Conservation (phyloP, 2,888 invertebrate genomes). For the Isoperla grammatica region DNA sequence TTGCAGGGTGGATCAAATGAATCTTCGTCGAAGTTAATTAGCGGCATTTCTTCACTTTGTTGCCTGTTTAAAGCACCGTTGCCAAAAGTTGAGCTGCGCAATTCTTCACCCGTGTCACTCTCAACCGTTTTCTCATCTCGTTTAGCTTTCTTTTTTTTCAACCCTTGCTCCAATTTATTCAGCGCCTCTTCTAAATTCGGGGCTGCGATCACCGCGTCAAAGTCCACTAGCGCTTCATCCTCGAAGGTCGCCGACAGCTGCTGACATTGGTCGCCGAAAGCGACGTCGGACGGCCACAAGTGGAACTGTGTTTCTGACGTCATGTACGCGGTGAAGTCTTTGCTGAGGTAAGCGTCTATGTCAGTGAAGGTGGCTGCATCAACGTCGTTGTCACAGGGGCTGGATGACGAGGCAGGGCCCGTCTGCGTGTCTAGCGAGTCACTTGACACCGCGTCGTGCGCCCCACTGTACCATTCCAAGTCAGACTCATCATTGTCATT, state of each 20-base stretch:
- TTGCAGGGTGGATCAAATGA: no score
- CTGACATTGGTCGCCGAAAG: constrained; percentile 17
- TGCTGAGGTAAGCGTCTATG: constrained; percentile 20
- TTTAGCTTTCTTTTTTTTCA: constrained; percentile 12
- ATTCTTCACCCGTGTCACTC: no score
- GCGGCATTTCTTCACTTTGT: no score
- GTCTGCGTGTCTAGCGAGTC: not conserved
- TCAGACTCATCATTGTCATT: no score
- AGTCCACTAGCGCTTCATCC: constrained; percentile 39
- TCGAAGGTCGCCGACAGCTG: not conserved
- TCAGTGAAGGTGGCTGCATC: constrained; percentile 15
- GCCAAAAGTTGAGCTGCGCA: no score
- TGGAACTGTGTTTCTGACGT: constrained; percentile 21
- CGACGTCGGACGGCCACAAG: constrained; percentile 24
- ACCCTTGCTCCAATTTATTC: constrained; percentile 28
- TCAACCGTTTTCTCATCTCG: no score
- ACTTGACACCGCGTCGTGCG: no score
- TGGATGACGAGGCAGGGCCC: constrained; percentile 6
- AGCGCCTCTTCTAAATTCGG: constrained; percentile 34
- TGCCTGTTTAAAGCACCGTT: no score
- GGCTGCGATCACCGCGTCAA: constrained; percentile 41
- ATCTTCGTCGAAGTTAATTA: no score
- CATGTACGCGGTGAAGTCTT: constrained; percentile 18
- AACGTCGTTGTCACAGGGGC: not conserved
- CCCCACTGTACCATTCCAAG: no score